Conservation (phyloP, 2,113 vertebrate genomes). For the Gavia stellata region DNA sequence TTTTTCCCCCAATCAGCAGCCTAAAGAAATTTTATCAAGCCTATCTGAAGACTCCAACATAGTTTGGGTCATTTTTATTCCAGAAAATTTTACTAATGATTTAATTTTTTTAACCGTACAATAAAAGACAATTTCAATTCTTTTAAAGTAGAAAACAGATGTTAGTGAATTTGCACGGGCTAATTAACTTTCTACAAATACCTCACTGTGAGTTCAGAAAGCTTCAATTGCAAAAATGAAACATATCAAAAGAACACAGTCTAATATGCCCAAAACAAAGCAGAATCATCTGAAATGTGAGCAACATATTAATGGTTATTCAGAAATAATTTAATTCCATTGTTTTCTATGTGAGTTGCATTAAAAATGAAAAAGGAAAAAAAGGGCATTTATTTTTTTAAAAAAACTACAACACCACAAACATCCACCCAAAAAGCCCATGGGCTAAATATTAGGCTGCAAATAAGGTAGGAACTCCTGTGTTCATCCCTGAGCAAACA, state of each 20-base stretch:
- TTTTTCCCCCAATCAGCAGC: not conserved
- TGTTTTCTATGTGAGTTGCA: not conserved
- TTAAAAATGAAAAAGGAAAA: not conserved
- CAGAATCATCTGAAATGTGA: not conserved
- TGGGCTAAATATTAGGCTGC: not conserved
- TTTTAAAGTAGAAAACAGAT: conserved; percentile 49
- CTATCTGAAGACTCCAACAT: not conserved
- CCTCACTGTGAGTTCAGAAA: conserved; percentile 40
- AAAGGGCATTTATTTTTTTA: not conserved
- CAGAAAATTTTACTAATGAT: conserved; percentile 14
- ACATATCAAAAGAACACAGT: conserved; percentile 6
- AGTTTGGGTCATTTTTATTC: not conserved
- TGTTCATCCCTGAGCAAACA: not conserved
- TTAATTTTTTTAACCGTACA: not conserved
- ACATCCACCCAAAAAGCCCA: not conserved
- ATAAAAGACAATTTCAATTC: conserved; percentile 31
- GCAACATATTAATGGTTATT: conserved; percentile 24
- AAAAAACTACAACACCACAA: not conserved
- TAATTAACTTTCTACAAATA: conserved; percentile 52
- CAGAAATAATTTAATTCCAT: not conserved
- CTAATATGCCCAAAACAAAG: not conserved
- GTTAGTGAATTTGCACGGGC: not conserved
- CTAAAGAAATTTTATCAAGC: not conserved
- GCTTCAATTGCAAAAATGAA: conserved; percentile 22
- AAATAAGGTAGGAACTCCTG: not conserved